Evolutionary conservation across 2,113 vertebrate species (phyloP).

Genomic region (Pithys albifrons): DNA sequence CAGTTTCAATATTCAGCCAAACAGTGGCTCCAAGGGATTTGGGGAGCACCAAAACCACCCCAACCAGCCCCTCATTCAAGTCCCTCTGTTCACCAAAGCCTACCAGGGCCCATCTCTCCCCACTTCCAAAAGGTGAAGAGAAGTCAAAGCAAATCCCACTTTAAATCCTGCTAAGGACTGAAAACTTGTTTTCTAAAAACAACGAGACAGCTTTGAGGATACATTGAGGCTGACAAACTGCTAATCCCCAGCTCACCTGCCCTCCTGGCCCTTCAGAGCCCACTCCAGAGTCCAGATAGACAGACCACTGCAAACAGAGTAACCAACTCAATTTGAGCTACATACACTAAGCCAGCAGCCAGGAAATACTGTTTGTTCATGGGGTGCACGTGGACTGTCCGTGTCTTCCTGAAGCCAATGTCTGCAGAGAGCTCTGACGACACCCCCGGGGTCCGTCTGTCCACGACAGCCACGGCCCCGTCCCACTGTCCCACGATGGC

Average conservation of each 20-base stretch:
- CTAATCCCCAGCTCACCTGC: not conserved
- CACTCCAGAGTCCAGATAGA: not conserved
- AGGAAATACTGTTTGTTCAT: conserved; percentile 82
- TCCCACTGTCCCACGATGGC: conserved; percentile 76
- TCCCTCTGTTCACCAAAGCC: not conserved
- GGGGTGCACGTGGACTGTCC: conserved; percentile 86
- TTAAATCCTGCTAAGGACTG: not conserved
- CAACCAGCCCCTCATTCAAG: not conserved
- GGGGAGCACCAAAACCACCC: not conserved
- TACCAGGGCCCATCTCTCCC: not conserved
- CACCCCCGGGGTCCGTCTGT: conserved; percentile 79
- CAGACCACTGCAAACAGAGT: rapidly evolving
- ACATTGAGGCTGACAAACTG: rapidly evolving
- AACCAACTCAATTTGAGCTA: not conserved
- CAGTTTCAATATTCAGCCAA: not conserved
- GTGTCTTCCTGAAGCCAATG: conserved; percentile 66
- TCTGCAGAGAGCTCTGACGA: conserved; percentile 70
- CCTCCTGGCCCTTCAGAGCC: not conserved
- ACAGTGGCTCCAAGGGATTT: not conserved
- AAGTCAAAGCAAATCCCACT: not conserved
- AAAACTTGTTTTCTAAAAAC: not conserved
- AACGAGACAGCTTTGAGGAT: not conserved
- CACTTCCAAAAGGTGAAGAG: not conserved
- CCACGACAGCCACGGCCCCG: conserved; percentile 79
- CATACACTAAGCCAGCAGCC: conserved; percentile 79